phyloP scores from a whole-genome alignment of 2,888 invertebrate genomes.

The Sarcophaga variegata region DNA sequence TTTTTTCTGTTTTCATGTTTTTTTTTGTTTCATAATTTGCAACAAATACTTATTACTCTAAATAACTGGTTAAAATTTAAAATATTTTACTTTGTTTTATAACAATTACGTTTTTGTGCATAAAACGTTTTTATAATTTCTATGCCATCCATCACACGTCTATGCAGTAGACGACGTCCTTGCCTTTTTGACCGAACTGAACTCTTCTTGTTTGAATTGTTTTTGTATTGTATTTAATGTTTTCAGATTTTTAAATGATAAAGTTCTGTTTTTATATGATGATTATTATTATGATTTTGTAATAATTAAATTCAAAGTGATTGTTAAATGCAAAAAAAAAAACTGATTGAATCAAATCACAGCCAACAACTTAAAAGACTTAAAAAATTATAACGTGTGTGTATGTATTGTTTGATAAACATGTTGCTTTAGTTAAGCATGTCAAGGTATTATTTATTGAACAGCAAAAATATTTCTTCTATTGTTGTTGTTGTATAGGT shows the following conservation, averaged over 20 bases:
- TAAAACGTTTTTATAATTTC: constrained; percentile 27
- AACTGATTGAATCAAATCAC: too few relatives aligned
- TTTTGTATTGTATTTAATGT: constrained; percentile 32
- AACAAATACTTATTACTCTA: constrained; percentile 25
- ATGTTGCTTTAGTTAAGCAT: constrained; percentile 39
- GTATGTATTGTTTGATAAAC: constrained; percentile 28
- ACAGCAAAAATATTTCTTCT: constrained; percentile 3
- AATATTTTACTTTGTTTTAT: constrained; percentile 9
- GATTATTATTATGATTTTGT: too few relatives aligned
- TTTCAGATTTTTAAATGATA: background rate
- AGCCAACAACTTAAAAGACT: too few relatives aligned
- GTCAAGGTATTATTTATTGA: constrained; percentile 58
- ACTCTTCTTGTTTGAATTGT: constrained; percentile 51
- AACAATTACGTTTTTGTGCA: constrained; percentile 12
- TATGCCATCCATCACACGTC: constrained; percentile 20
- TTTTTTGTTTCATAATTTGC: constrained; percentile 1
- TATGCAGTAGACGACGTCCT: constrained; percentile 32
- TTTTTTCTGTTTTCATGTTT: constrained; percentile 32
- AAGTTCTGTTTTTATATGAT: background rate
- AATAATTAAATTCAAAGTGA: too few relatives aligned
- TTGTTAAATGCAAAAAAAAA: too few relatives aligned
- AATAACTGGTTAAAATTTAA: constrained; percentile 24
- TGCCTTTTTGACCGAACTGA: constrained; percentile 14
- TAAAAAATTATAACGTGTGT: background rate
- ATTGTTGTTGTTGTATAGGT: background rate